phyloP scores from a whole-genome alignment of 2,888 invertebrate genomes.

The Apotomis betuletana region DNA sequence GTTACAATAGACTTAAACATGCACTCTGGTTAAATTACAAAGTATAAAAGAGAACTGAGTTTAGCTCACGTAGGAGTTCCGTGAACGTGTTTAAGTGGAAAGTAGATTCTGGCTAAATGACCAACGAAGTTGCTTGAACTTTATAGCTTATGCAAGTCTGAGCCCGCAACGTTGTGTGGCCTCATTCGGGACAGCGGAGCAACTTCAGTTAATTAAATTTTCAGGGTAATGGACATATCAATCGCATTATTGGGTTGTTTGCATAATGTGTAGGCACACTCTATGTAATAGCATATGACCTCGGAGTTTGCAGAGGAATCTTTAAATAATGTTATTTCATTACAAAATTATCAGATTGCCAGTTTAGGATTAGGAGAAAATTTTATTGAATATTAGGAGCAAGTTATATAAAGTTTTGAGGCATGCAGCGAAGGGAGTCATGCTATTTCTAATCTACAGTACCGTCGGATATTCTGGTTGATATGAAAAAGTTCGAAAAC shows the following conservation, averaged over 20 bases:
- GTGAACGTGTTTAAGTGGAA: slow-evolving; percentile 61
- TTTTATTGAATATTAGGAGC: too few relatives aligned
- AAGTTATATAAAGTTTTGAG: too few relatives aligned
- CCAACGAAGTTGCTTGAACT: slow-evolving; percentile 61
- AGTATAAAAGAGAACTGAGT: slow-evolving; percentile 24
- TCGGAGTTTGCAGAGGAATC: background rate
- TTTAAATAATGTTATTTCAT: background rate
- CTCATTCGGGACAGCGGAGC: slow-evolving; percentile 57
- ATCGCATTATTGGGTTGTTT: slow-evolving; percentile 25
- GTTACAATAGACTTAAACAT: background rate
- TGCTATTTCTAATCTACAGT: too few relatives aligned
- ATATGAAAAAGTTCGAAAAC: too few relatives aligned
- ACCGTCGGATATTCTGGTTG: too few relatives aligned
- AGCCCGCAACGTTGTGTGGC: slow-evolving; percentile 51
- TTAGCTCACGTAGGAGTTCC: slow-evolving; percentile 49
- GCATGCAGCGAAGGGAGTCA: too few relatives aligned
- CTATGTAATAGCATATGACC: background rate
- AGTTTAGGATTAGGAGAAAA: too few relatives aligned
- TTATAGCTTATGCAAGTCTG: slow-evolving; percentile 63
- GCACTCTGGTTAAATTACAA: background rate
- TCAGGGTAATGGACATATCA: slow-evolving; percentile 28
- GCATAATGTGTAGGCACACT: slow-evolving; percentile 14
- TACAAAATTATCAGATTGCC: background rate
- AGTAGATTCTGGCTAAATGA: slow-evolving; percentile 57
- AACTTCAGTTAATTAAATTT: slow-evolving; percentile 51